A percentile compares a stretch with the other conserved stretches of the same genome.
Evolutionary conservation across 2,888 invertebrate species (phyloP).

Genomic region (Ceriagrion tenellum): DNA sequence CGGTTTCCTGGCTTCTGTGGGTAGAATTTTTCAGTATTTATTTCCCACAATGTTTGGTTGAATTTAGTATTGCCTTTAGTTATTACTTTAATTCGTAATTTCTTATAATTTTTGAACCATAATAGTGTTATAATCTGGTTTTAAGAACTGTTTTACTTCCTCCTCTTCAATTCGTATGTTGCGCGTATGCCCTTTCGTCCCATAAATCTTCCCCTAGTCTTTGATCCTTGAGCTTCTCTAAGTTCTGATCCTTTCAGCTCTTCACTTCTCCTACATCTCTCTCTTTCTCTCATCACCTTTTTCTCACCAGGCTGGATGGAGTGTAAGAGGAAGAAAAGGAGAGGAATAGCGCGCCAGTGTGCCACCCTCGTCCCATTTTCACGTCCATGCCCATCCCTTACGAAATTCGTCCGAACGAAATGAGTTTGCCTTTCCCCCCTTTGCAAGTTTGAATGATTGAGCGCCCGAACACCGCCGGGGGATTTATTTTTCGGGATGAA

Average conservation of each 20-base stretch:
- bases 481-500: constrained; percentile 16
- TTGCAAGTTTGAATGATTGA: constrained; percentile 55
- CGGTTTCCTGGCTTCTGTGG: no score
- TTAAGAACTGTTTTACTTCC: not conserved
- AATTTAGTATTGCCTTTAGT: no score
- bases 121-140: not conserved
- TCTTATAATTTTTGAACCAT: not conserved
- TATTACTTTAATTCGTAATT: not conserved
- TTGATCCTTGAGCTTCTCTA: not conserved
- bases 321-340: not conserved
- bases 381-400: not conserved
- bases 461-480: not conserved
- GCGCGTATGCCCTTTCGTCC: not conserved
- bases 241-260: not conserved
- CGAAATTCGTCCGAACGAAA: not conserved
- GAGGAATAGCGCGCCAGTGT: not conserved
- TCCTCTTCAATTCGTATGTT: not conserved
- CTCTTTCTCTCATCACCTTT: not conserved
- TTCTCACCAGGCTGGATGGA: not conserved
- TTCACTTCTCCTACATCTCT: not conserved
- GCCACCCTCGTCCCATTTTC: not conserved
- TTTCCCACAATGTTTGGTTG: no score
- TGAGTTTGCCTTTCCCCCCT: constrained; percentile 28
- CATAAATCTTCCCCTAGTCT: not conserved
- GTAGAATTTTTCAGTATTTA: no score